Evolutionary conservation across 2,113 vertebrate species (phyloP).

Genomic region (Okapia johnstoni): DNA sequence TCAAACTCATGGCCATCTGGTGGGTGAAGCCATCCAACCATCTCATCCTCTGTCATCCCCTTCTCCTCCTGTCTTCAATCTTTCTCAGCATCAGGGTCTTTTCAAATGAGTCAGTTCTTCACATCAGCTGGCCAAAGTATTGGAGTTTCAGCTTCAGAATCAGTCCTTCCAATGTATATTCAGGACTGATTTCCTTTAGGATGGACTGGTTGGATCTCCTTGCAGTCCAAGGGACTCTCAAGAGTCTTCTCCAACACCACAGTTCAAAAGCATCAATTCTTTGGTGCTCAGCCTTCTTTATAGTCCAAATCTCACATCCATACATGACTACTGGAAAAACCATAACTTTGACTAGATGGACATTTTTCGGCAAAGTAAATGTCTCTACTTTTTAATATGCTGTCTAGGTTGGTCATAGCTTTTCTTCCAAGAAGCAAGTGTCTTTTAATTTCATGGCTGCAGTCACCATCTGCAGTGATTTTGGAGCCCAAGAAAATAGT

Average conservation of each 20-base stretch:
- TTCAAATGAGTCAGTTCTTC: neutral
- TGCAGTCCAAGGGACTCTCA: neutral
- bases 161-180: neutral
- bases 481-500: neutral
- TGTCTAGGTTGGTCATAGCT: neutral
- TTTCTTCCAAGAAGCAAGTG: neutral
- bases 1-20: neutral
- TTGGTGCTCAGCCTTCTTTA: fast-evolving
- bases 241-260: neutral
- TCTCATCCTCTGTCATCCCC: neutral
- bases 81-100: neutral
- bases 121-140: neutral
- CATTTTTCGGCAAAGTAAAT: neutral
- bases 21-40: neutral
- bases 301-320: neutral
- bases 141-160: neutral
- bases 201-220: neutral
- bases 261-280: neutral
- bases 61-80: neutral
- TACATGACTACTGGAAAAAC: neutral
- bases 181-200: neutral
- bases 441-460: neutral
- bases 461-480: neutral
- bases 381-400: neutral
- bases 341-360: neutral